A percentile compares a stretch with the other conserved stretches of the same genome.
Conservation (phyloP, 2,888 invertebrate species). For the Frankliniella fusca region DNA sequence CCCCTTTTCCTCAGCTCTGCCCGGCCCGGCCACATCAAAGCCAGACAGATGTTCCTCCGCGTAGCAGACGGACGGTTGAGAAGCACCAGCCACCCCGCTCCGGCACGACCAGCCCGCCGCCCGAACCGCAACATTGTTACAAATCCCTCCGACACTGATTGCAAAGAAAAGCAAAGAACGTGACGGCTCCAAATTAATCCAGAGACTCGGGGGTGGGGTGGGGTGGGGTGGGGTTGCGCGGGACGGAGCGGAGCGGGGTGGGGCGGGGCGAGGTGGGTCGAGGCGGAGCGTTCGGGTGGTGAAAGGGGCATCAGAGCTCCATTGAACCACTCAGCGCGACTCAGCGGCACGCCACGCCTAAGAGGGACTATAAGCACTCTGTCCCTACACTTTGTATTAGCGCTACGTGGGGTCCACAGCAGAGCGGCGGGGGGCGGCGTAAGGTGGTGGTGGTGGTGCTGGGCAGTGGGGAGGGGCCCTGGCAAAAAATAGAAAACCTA, state of each 20-base stretch:
- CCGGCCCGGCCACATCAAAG: too few relatives aligned
- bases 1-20: too few relatives aligned
- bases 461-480: background rate
- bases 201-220: background rate
- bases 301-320: background rate
- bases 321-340: background rate
- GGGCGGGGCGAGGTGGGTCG: background rate
- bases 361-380: background rate
- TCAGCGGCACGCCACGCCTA: background rate
- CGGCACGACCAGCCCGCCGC: background rate
- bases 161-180: background rate
- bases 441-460: too few relatives aligned
- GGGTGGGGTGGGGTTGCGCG: background rate
- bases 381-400: background rate
- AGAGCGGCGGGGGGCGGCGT: too few relatives aligned
- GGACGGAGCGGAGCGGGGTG: background rate
- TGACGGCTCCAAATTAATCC: background rate
- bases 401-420: background rate
- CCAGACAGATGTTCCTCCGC: too few relatives aligned
- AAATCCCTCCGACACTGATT: slow-evolving; percentile 2
- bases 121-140: background rate
- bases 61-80: background rate
- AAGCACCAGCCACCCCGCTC: background rate
- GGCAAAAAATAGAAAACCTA: background rate
- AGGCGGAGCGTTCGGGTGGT: background rate